Evolutionary conservation across 2,888 invertebrate species (phyloP), one percentile per base, ranked within the genome.

Genomic region (Lordiphosa andalusiaca): DNA sequence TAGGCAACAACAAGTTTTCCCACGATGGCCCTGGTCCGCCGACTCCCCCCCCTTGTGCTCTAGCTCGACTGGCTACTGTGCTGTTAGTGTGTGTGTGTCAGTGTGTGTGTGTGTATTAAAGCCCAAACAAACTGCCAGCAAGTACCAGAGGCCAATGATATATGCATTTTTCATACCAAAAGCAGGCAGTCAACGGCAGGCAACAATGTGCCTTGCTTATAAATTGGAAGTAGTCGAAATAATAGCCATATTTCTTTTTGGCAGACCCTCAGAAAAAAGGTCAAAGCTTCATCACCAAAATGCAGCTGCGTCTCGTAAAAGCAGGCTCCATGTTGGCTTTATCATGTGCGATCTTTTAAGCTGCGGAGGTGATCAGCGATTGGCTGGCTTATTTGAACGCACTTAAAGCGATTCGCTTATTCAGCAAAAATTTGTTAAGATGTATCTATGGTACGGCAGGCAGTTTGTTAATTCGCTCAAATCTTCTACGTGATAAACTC

Each of bases 141-240:
- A 84, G 77, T 74, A 77, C 56, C 83, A 84, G 57, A 69, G 71
- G 77, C 83, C 77, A 77, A 78, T 84, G 77, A 77, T 78, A 85
- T 80, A 80, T 84, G 80, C 73, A 85, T 80, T 80, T 85, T 85
- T 80, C 73, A 80, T 71, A 64, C 74, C 65, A 61, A 68, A 57
- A 50, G 39, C 39, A 50, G 33, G 30, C 30, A 50, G 44, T 36
- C 41, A 23, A 23, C 36, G 30, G 40, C 59, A 59, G 44, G 58
- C 67, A 66, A 75, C 60, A 63, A 63, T 72, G 67, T 64, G 67
- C 66, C 53, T 66, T 57, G 77, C 80, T 77, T 82, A 85, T 85
- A 80, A 80, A 80, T 85, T 85, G 72, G 80, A 83, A 80, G 83
- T 64, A 85, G 58, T 68, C 85, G 75, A 85, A 80, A 85, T 83